Conservation (phyloP, 1,140 invertebrate genomes). For the Magallana angulata region DNA sequence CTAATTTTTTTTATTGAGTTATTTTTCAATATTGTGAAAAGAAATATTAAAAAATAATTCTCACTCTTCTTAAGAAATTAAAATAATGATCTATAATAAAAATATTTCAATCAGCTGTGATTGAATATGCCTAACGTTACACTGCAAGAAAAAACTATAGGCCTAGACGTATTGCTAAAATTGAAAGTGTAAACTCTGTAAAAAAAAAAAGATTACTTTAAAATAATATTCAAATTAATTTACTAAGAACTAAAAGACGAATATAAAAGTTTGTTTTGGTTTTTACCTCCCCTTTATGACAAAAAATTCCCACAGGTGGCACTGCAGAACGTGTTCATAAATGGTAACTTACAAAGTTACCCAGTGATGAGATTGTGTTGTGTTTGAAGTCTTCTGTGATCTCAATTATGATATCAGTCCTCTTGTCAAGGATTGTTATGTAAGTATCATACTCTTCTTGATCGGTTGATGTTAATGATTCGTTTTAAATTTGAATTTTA, state of each 20-base stretch:
- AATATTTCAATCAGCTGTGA: too few species aligned
- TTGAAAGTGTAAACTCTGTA: background rate
- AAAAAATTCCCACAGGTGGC: constrained; percentile 16
- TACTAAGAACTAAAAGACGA: too few species aligned
- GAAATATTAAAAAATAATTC: too few species aligned
- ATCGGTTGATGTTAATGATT: too few species aligned
- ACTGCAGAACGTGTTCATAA: background rate
- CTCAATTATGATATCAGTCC: constrained; percentile 86
- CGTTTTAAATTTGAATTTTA: too few species aligned
- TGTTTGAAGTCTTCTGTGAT: background rate
- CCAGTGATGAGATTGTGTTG: constrained; percentile 16
- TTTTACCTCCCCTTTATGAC: background rate
- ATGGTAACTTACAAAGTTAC: constrained; percentile 50
- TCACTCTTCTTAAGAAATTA: too few species aligned
- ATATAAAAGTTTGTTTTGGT: background rate
- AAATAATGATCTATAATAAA: too few species aligned
- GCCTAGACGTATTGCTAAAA: background rate
- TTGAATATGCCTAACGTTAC: too few species aligned
- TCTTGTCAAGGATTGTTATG: constrained; percentile 87
- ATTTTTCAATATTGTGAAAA: too few species aligned
- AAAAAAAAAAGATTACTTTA: background rate
- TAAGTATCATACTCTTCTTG: constrained; percentile 81
- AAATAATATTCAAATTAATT: too few species aligned
- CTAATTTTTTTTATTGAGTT: too few species aligned
- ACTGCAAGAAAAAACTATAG: background rate